Percentiles rank a stretch among this genome's conserved stretches.
These are phyloP conservation scores for Cochlearius cochlearius DNA, from an alignment of 2,113 vertebrate genomes.

Conservation along the genomic window DNA sequence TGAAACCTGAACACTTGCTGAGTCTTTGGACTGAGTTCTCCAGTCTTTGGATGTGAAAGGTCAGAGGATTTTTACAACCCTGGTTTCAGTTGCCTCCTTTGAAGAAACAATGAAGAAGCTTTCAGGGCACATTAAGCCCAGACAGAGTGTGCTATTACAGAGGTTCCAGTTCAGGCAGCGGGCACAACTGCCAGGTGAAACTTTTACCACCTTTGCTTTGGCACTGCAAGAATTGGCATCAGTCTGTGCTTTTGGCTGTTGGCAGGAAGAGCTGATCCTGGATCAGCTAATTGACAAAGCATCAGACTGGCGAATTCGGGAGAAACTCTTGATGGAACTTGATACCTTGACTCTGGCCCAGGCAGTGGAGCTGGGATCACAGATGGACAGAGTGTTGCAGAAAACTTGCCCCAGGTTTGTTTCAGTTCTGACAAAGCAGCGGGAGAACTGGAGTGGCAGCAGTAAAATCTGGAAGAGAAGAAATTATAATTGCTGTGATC, in stretches of 20 bases:
- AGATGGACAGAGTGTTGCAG: constrained; percentile 16
- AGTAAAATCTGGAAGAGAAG: not conserved
- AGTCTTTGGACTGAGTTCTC: not conserved
- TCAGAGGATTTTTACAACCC: not conserved
- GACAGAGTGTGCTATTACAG: not conserved
- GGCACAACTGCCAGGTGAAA: constrained; percentile 32
- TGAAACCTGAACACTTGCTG: not conserved
- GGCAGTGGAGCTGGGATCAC: not conserved
- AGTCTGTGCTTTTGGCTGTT: constrained; percentile 36
- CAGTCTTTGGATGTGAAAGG: not conserved
- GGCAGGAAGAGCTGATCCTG: constrained; percentile 39
- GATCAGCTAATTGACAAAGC: constrained; percentile 16
- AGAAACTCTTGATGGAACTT: not conserved
- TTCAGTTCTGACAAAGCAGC: not conserved
- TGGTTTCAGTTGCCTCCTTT: not conserved
- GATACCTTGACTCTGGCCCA: not conserved
- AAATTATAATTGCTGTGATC: not conserved
- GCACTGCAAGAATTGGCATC: constrained; percentile 2
- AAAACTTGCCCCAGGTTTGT: not conserved
- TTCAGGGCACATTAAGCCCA: not conserved
- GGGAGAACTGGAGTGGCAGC: not conserved
- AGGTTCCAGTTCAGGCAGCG: constrained; percentile 21
- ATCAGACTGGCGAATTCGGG: not conserved
- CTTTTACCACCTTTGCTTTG: not conserved
- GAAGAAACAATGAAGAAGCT: constrained; percentile 26